Conservation (phyloP, 2,888 invertebrate genomes). For the Drosophila pseudotakahashii region DNA sequence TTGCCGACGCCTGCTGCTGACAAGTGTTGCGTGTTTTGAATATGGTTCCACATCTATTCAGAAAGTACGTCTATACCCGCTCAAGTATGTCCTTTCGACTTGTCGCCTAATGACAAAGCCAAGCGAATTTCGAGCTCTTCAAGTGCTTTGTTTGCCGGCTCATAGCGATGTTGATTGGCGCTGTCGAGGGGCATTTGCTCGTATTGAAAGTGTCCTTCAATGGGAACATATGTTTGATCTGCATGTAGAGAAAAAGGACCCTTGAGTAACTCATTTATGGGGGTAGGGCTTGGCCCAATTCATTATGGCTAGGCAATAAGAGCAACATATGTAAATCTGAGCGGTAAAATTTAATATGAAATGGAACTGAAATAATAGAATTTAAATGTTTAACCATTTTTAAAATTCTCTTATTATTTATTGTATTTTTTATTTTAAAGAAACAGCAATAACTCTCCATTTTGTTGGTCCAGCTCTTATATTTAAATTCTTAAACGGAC, state of each 20-base stretch:
- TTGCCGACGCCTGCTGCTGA: slow-evolving; percentile 75
- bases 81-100: slow-evolving; percentile 40
- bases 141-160: slow-evolving; percentile 40
- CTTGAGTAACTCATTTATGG: slow-evolving; percentile 15
- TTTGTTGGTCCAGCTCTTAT: slow-evolving; percentile 1
- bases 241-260: slow-evolving; percentile 1
- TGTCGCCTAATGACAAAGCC: slow-evolving; percentile 43
- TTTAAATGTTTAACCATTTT: not conserved
- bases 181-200: slow-evolving; percentile 21
- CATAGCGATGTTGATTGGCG: slow-evolving; percentile 38
- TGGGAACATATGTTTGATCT: slow-evolving; percentile 34
- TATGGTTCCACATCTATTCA: slow-evolving; percentile 44
- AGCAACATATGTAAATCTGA: not conserved
- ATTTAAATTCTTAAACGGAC: slow-evolving; percentile 10
- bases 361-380: not conserved
- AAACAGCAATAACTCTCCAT: not conserved
- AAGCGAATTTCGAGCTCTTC: slow-evolving; percentile 40
- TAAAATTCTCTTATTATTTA: not conserved
- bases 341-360: too few species aligned
- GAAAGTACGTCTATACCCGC: slow-evolving; percentile 23
- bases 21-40: slow-evolving; percentile 80
- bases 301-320: not conserved
- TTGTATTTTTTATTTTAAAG: not conserved
- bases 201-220: slow-evolving; percentile 30
- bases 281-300: slow-evolving; percentile 6